These are phyloP conservation scores for Caracal caracal DNA, from an alignment of 2,113 vertebrate genomes.

Conservation along the genomic window DNA sequence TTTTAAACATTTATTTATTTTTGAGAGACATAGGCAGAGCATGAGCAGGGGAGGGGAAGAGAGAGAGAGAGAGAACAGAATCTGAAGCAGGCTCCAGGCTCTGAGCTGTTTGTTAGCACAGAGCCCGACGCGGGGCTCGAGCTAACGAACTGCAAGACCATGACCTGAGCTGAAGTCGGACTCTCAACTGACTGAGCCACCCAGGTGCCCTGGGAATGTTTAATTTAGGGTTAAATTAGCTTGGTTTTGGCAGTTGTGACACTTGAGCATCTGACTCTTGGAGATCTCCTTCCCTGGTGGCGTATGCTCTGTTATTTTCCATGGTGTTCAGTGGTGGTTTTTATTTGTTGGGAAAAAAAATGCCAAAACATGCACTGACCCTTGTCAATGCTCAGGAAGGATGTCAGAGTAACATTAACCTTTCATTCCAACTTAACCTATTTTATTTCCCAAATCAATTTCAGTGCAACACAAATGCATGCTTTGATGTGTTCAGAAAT, in stretches of 20 bases:
- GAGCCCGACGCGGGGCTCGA: too few relatives aligned
- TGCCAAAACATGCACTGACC: not conserved
- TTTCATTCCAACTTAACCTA: slow-evolving; percentile 24
- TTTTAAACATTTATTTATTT: too few relatives aligned
- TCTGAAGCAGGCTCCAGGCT: too few relatives aligned
- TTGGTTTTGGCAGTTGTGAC: slow-evolving; percentile 61
- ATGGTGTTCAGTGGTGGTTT: slow-evolving; percentile 3
- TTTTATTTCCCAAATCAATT: slow-evolving; percentile 29
- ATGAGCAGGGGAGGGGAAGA: too few relatives aligned
- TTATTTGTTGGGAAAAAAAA: not conserved
- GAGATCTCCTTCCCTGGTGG: not conserved
- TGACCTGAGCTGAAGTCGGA: too few relatives aligned
- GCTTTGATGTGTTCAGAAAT: slow-evolving; percentile 20
- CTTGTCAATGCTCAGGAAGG: slow-evolving; percentile 28
- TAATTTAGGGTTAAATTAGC: slow-evolving; percentile 71
- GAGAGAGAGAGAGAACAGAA: too few relatives aligned
- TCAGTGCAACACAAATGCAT: not conserved
- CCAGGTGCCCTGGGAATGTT: not conserved
- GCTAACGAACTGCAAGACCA: too few relatives aligned
- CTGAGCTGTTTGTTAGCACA: too few relatives aligned
- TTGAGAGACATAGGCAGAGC: too few relatives aligned
- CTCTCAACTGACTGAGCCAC: too few relatives aligned
- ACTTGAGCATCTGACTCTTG: slow-evolving; percentile 15
- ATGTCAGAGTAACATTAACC: slow-evolving; percentile 58
- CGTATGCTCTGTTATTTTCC: not conserved